phyloP scores from a whole-genome alignment of 2,888 invertebrate species.

The Caenorhabditis doughertyi region DNA sequence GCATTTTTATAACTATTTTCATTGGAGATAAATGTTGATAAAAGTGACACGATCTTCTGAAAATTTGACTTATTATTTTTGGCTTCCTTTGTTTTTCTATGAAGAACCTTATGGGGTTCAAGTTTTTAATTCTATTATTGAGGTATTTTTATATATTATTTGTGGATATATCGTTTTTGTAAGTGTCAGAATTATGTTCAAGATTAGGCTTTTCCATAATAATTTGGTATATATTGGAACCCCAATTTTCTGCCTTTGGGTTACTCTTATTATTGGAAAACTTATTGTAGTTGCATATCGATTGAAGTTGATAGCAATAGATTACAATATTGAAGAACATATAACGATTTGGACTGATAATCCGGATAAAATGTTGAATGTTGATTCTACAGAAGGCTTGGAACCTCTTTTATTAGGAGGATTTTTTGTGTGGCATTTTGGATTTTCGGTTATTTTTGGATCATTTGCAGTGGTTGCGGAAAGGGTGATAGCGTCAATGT shows the following conservation, averaged over 20 bases:
- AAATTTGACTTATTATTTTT: not conserved
- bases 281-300: slow-evolving; percentile 18
- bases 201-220: slow-evolving; percentile 24
- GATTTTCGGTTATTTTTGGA: slow-evolving; percentile 18
- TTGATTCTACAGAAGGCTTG: not conserved
- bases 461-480: slow-evolving; percentile 4
- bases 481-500: slow-evolving; percentile 26
- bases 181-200: slow-evolving; percentile 6
- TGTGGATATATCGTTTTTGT: not conserved
- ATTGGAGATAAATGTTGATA: slow-evolving; percentile 23
- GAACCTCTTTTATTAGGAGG: slow-evolving; percentile 12
- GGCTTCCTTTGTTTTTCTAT: slow-evolving; percentile 21
- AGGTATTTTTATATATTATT: slow-evolving; percentile 4
- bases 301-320: not conserved
- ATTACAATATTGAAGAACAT: not conserved
- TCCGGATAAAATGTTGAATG: slow-evolving; percentile 2
- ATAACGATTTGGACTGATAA: slow-evolving; percentile 21
- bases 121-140: not conserved
- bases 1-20: no score
- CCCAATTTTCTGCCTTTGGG: slow-evolving; percentile 35
- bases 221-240: slow-evolving; percentile 27
- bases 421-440: slow-evolving; percentile 29
- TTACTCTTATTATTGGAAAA: slow-evolving; percentile 17
- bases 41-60: slow-evolving; percentile 2
- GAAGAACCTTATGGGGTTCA: slow-evolving; percentile 19